Conservation (phyloP, 2,888 invertebrate genomes). For the Theodoxus fluviatilis region DNA sequence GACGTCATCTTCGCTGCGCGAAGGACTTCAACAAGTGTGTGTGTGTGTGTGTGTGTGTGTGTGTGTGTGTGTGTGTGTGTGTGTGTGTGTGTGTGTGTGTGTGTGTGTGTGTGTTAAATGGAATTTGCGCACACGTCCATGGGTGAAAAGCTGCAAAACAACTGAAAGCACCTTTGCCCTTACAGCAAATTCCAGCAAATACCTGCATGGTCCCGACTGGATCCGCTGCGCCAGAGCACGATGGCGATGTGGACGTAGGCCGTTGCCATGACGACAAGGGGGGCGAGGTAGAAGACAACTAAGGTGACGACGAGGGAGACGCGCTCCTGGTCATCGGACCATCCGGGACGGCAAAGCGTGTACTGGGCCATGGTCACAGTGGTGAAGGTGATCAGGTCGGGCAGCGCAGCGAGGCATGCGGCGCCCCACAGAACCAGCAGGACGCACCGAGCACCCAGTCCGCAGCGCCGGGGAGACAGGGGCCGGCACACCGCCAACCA, state of each 20-base stretch:
- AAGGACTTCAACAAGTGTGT: too few species aligned
- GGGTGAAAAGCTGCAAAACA: background rate
- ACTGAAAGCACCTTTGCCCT: background rate
- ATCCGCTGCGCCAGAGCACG: constrained; percentile 51
- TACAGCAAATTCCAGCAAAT: too few species aligned
- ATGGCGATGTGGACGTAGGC: constrained; percentile 55
- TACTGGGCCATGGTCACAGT: background rate
- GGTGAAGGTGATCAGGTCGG: constrained; percentile 42
- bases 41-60: constrained; percentile 19
- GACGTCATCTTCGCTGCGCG: too few species aligned
- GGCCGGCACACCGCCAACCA: constrained; percentile 95
- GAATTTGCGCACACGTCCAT: background rate
- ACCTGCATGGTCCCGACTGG: constrained; percentile 32
- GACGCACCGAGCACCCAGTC: too few species aligned
- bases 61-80: constrained; percentile 4
- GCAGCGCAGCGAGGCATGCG: constrained; percentile 38
- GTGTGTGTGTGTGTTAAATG: background rate
- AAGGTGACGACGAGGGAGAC: constrained; percentile 46
- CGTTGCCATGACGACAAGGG: constrained; percentile 55
- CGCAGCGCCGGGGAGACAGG: too few species aligned
- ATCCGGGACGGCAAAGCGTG: constrained; percentile 32
- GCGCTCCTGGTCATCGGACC: constrained; percentile 38
- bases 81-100: constrained; percentile 3
- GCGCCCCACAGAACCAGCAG: too few species aligned
- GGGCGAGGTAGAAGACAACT: constrained; percentile 52